A percentile compares a stretch with the other conserved stretches of the same genome.
phyloP scores from a whole-genome alignment of 1,140 invertebrate species.

The Neotoxoptera formosana region DNA sequence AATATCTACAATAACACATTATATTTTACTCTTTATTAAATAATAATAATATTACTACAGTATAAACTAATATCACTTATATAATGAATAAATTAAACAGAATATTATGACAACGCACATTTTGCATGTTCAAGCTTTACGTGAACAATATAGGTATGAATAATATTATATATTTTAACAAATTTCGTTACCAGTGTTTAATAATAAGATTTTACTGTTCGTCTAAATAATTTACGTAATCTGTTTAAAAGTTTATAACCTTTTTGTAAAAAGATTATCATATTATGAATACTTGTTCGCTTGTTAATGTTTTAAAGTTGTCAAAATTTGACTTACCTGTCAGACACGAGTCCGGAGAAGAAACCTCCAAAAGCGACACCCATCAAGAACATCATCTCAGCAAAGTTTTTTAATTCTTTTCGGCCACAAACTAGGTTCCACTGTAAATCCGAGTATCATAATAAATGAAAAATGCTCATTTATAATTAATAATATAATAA shows the following conservation, averaged over 20 bases:
- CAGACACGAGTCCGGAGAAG: constrained; percentile 75
- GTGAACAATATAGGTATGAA: neutral
- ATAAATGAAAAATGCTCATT: neutral
- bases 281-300: constrained; percentile 22
- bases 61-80: neutral
- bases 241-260: constrained; percentile 11
- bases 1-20: neutral
- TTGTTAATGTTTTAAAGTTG: neutral
- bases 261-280: constrained; percentile 1
- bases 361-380: constrained; percentile 75
- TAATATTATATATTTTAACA: neutral
- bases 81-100: neutral
- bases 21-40: constrained; percentile 3
- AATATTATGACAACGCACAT: neutral
- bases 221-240: constrained; percentile 35
- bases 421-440: constrained; percentile 74
- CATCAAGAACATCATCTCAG: constrained; percentile 74
- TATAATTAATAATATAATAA: neutral
- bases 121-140: neutral
- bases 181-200: neutral
- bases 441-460: constrained; percentile 64
- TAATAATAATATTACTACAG: neutral
- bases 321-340: constrained; percentile 63
- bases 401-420: constrained; percentile 70
- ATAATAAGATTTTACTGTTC: constrained; percentile 14